Conservation (phyloP, 2,113 vertebrate genomes). For the Haemorhous mexicanus region DNA sequence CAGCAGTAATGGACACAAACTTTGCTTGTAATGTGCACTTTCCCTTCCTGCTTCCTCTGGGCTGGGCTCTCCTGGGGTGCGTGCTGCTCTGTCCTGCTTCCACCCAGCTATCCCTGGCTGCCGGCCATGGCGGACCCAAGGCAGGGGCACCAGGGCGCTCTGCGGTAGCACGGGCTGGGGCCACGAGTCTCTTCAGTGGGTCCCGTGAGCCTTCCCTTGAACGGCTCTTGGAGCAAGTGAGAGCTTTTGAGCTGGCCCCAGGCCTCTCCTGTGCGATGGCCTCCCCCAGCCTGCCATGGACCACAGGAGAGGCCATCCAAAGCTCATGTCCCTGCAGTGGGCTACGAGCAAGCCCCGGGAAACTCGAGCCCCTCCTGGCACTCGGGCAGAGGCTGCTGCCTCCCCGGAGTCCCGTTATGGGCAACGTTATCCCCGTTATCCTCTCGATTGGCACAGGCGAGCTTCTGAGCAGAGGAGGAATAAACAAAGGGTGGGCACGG, state of each 20-base stretch:
- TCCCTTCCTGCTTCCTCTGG: neutral
- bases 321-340: neutral
- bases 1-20: neutral
- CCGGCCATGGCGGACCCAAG: rapidly evolving
- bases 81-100: neutral
- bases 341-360: neutral
- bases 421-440: neutral
- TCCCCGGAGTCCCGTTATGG: neutral
- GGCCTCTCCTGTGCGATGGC: rapidly evolving
- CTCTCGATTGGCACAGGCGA: neutral
- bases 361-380: rapidly evolving
- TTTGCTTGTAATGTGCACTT: neutral
- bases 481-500: neutral
- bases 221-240: neutral
- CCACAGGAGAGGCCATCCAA: neutral
- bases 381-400: neutral
- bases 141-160: neutral
- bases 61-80: neutral
- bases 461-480: neutral
- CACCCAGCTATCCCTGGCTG: neutral
- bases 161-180: neutral
- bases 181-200: neutral
- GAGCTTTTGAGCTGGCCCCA: neutral
- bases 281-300: neutral
- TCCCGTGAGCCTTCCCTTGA: neutral